Evolutionary conservation across 2,888 invertebrate species (phyloP).

Genomic region (Chloromyia formosa): DNA sequence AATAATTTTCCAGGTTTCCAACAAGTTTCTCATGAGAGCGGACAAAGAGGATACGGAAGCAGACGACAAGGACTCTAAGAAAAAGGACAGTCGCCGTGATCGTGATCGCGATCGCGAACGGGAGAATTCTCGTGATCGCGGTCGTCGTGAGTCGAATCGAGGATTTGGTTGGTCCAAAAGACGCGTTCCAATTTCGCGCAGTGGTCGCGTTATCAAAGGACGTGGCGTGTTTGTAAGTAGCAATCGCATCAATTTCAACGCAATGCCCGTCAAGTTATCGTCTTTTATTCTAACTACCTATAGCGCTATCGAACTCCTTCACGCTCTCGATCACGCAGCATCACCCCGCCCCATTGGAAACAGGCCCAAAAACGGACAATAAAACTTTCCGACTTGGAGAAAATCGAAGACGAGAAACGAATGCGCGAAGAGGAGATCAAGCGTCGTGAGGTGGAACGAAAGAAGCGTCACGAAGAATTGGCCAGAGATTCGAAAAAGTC

Average conservation of each 20-base stretch:
- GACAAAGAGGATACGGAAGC: slow-evolving; percentile 52
- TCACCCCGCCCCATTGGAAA: slow-evolving; percentile 94
- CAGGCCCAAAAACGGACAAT: slow-evolving; percentile 87
- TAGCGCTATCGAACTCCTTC: slow-evolving; percentile 89
- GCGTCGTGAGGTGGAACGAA: slow-evolving; percentile 67
- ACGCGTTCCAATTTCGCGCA: slow-evolving; percentile 66
- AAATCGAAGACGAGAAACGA: slow-evolving; percentile 73
- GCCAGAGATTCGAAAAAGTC: slow-evolving; percentile 63
- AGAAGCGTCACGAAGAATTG: slow-evolving; percentile 67
- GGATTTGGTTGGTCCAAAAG: slow-evolving; percentile 64
- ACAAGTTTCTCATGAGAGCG: slow-evolving; percentile 80
- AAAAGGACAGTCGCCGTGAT: slow-evolving; percentile 50
- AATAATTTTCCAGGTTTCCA: slow-evolving; percentile 71
- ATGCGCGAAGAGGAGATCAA: slow-evolving; percentile 69
- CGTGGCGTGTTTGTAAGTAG: slow-evolving; percentile 88
- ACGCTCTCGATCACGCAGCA: slow-evolving; percentile 84
- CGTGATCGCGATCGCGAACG: slow-evolving; percentile 49
- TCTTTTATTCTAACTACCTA: slow-evolving; percentile 49
- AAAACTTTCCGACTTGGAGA: slow-evolving; percentile 82
- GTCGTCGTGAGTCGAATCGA: slow-evolving; percentile 53
- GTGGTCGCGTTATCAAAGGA: slow-evolving; percentile 89
- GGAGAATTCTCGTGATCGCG: slow-evolving; percentile 40
- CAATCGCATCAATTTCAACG: too few species aligned
- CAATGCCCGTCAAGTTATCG: slow-evolving; percentile 68
- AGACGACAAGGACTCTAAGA: slow-evolving; percentile 45